These are phyloP conservation scores for Sminthurides aquaticus DNA, from an alignment of 2,888 invertebrate species.

Conservation along the genomic window DNA sequence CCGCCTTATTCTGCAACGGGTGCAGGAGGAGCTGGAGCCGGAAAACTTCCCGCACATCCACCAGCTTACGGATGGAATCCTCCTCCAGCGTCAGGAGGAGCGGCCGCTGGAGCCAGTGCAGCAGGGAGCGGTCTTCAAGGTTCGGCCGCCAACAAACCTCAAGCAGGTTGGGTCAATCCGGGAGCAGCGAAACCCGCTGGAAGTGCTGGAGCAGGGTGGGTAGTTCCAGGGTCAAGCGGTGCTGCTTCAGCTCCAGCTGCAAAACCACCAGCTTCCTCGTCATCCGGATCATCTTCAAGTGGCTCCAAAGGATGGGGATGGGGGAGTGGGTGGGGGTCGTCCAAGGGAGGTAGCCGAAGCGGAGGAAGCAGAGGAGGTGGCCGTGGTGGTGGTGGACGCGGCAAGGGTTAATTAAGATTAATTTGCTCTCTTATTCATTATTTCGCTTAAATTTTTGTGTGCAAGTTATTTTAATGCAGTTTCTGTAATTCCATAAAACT, in stretches of 20 bases:
- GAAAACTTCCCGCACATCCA: conserved; percentile 18
- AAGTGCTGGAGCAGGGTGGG: conserved; percentile 12
- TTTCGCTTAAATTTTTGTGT: conserved; percentile 1
- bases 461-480: too few relatives aligned
- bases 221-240: background rate
- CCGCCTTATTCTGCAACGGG: background rate
- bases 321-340: conserved; percentile 8
- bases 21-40: conserved; percentile 1
- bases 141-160: conserved; percentile 4
- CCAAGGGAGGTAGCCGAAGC: conserved; percentile 24
- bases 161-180: background rate
- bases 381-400: conserved; percentile 32
- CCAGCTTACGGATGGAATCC: conserved; percentile 27
- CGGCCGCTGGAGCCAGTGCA: background rate
- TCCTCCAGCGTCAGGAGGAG: conserved; percentile 9
- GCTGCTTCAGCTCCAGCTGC: background rate
- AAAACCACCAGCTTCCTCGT: background rate
- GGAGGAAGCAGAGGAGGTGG: conserved; percentile 24
- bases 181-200: conserved; percentile 19
- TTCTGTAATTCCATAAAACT: too few relatives aligned
- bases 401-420: conserved; percentile 30
- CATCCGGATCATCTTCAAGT: conserved; percentile 10
- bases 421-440: background rate
- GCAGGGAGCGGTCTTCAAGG: background rate
- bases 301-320: conserved; percentile 8